A percentile compares a stretch with the other conserved stretches of the same genome.
These are phyloP conservation scores for Trisateles emortualis DNA, from an alignment of 2,888 invertebrate species.

Conservation along the genomic window DNA sequence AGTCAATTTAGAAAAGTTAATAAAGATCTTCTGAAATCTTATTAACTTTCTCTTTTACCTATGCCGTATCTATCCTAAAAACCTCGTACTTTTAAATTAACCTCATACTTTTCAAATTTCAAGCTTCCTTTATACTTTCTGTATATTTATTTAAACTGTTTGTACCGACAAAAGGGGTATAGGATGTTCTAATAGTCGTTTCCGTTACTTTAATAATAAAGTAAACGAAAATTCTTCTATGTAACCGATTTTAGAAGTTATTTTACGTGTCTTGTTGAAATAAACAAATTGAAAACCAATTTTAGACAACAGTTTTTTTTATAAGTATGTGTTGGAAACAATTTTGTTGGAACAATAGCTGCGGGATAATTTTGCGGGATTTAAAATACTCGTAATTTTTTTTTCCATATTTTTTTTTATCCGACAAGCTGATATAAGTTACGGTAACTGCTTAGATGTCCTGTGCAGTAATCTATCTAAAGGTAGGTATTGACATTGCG, in stretches of 20 bases:
- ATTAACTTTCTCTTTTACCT: constrained; percentile 1
- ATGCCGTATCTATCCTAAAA: neutral
- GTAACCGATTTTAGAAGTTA: constrained; percentile 20
- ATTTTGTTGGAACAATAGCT: neutral
- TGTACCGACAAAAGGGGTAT: constrained; percentile 43
- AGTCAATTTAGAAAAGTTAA: neutral
- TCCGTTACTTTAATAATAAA: constrained; percentile 46
- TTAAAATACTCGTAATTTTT: too few species aligned
- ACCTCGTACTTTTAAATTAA: neutral
- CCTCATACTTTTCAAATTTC: constrained; percentile 10
- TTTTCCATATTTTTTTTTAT: too few species aligned
- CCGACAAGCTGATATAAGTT: too few species aligned
- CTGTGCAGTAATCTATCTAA: too few species aligned
- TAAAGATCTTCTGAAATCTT: neutral
- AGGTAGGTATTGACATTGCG: too few species aligned
- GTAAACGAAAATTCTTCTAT: constrained; percentile 37
- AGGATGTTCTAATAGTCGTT: constrained; percentile 39
- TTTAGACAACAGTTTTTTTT: constrained; percentile 32
- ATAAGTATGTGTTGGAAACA: constrained; percentile 25
- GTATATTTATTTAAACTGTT: constrained; percentile 29
- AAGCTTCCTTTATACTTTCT: constrained; percentile 13
- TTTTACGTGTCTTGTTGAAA: constrained; percentile 30
- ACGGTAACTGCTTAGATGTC: too few species aligned
- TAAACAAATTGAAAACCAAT: constrained; percentile 36
- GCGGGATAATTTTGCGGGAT: too few species aligned